phyloP scores from a whole-genome alignment of 2,888 invertebrate genomes.

The Agrochola lychnidis region DNA sequence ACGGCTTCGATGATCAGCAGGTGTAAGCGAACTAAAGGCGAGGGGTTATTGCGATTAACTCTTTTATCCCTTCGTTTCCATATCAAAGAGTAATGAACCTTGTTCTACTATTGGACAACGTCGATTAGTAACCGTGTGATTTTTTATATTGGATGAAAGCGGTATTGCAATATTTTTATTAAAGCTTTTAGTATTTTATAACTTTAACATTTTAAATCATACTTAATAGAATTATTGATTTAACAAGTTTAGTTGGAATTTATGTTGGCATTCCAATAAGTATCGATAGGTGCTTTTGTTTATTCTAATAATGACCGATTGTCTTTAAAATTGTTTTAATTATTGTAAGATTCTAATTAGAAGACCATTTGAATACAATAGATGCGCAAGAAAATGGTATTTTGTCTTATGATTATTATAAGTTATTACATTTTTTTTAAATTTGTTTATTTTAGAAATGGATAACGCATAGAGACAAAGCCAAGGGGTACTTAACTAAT shows the following conservation, averaged over 20 bases:
- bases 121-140: constrained; percentile 88
- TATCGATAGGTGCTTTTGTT: constrained; percentile 14
- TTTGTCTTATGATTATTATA: neutral
- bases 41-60: constrained; percentile 91
- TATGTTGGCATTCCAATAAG: constrained; percentile 19
- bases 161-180: constrained; percentile 19
- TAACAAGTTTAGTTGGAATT: constrained; percentile 5
- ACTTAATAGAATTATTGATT: constrained; percentile 9
- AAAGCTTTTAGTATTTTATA: neutral
- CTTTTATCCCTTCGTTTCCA: constrained; percentile 90
- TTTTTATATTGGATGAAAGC: constrained; percentile 63
- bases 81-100: constrained; percentile 91
- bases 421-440: neutral
- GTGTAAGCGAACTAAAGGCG: constrained; percentile 89
- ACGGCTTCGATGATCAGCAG: constrained; percentile 91
- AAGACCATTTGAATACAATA: constrained; percentile 1
- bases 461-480: constrained; percentile 39
- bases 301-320: constrained; percentile 16
- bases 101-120: constrained; percentile 86
- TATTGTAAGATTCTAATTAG: constrained; percentile 60
- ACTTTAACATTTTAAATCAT: constrained; percentile 5
- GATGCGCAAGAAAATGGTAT: neutral
- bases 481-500: constrained; percentile 72
- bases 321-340: neutral
- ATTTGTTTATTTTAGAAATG: constrained; percentile 7